These are phyloP conservation scores for Polydrusus pterygomalis DNA, from an alignment of 2,888 invertebrate genomes.

Conservation along the genomic window DNA sequence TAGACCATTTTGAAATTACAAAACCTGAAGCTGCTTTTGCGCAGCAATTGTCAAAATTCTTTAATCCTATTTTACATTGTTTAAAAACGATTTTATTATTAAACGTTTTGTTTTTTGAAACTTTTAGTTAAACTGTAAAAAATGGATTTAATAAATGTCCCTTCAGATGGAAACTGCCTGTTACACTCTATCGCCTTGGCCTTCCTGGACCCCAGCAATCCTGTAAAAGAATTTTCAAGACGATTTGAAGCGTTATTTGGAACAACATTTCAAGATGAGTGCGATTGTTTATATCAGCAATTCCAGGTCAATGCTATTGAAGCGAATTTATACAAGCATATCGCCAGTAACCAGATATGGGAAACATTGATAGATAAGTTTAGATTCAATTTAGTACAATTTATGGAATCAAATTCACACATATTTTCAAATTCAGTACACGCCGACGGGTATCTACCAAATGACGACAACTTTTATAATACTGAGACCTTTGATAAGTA, in stretches of 20 bases:
- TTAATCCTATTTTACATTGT: no score
- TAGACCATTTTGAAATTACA: no score
- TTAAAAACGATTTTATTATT: no score
- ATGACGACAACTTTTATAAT: neutral
- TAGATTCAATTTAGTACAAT: neutral
- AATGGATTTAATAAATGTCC: constrained; percentile 11
- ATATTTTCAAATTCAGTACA: neutral
- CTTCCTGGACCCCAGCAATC: neutral
- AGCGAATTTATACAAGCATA: no score
- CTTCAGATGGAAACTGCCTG: constrained; percentile 26
- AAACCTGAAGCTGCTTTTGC: no score
- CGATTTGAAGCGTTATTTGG: constrained; percentile 14
- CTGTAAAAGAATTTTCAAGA: neutral
- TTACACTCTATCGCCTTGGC: constrained; percentile 30
- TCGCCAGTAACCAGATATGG: neutral
- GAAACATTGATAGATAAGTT: neutral
- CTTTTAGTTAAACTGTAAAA: no score
- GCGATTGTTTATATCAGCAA: neutral
- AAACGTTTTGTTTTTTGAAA: no score
- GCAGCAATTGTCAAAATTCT: no score
- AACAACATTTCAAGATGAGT: neutral
- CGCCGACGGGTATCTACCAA: neutral
- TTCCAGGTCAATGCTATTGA: neutral
- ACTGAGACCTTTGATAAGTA: constrained; percentile 7
- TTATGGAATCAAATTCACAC: constrained; percentile 1